Base-by-base conservation (phyloP, 2,888 invertebrate genomes). In the Sinopyrophorus schimmeli region DNA sequence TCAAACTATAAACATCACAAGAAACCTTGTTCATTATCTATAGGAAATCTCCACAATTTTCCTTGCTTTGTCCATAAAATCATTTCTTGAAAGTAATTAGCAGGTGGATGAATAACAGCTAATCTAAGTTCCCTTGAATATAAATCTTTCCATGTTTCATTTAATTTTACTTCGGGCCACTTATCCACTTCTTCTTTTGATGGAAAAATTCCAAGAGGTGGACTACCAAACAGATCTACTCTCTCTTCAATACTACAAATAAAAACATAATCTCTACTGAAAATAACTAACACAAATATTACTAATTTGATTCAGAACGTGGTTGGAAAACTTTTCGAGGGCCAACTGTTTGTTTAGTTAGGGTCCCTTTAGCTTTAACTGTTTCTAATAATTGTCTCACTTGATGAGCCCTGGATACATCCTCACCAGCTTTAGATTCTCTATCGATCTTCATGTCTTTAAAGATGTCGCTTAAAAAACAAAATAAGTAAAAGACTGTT, bases 11-110 rank as follows among this genome's bases (percentile, higher is more conserved):
- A 32, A 26, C n/a, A 6, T 3, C 9, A 11, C 18, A 39, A 34
- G 11, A 14, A 47, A 88, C 92, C 96, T 79, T 92, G 89, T 74
- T 99, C 98, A 77, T 99, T 99, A 72, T 99, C 81, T 53, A 99
- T 93, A 1, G 99, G 99, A 70, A 96, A 99, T 57, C 86, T 84
- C 98, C 98, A 99, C 7, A 97, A 72, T 74, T 94, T 96, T 26
- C 93, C 94, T 70, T 93, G 85, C 42, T 93, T 84, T 0, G 98
- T 98, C 96, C 95, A 96, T 38, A 83, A 69, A 31, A 91, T 88
- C 85, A 95, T 87, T 74, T 98, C 92, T 72, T 98, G 89, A 71
- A 92, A 96, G 65, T 87, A 87, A 76, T 97, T 98, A 5, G 79
- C 70, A 0, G 95, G 92, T 0, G 90, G 86, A 69, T 86, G 86